These are phyloP conservation scores for Furnarius figulus DNA, from an alignment of 2,113 vertebrate species.

Conservation along the genomic window DNA sequence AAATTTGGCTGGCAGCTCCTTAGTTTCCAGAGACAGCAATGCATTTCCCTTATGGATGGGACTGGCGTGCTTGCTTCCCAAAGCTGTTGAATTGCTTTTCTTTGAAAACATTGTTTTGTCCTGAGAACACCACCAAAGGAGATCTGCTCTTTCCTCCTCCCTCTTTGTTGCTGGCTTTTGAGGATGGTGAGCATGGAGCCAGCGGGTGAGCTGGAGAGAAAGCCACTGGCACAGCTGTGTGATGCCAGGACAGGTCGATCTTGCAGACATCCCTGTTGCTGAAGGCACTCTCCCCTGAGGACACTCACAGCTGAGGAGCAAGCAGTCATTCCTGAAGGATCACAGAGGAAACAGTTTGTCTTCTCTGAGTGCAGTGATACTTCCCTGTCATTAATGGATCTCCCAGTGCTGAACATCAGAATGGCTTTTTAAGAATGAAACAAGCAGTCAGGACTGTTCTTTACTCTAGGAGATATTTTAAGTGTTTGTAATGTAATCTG, in stretches of 20 bases:
- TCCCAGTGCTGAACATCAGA: not conserved
- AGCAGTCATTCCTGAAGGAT: not conserved
- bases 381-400: not conserved
- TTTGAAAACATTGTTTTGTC: not conserved
- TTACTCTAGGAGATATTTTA: not conserved
- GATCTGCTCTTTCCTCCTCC: not conserved
- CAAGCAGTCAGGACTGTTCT: not conserved
- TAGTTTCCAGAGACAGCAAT: not conserved
- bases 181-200: not conserved
- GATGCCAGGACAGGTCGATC: not conserved
- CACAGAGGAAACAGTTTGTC: not conserved
- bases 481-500: not conserved
- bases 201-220: not conserved
- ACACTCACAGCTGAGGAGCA: not conserved
- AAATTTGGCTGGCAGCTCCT: not conserved
- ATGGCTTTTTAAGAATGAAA: conserved; percentile 1
- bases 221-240: not conserved
- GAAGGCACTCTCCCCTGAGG: not conserved
- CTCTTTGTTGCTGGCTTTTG: not conserved
- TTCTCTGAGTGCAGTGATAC: not conserved
- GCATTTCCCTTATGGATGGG: not conserved
- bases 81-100: not conserved
- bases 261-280: not conserved
- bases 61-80: not conserved
- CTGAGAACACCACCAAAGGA: not conserved